Conservation (phyloP, 2,113 vertebrate species). For the Grallaria varia region DNA sequence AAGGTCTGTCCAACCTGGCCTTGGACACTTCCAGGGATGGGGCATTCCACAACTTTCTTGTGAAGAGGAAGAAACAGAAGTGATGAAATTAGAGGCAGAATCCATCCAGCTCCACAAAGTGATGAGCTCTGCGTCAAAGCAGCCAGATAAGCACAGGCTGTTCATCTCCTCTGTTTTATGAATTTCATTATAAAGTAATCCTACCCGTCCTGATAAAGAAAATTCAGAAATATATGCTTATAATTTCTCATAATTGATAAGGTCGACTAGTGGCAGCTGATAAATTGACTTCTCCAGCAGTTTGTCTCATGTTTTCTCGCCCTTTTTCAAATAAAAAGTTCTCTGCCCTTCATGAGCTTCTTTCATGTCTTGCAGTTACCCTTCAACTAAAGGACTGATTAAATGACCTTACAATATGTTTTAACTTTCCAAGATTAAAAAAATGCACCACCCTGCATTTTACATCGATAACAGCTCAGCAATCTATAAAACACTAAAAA, state of each 20-base stretch:
- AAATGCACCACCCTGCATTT: background rate
- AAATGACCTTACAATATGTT: background rate
- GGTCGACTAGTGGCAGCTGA: background rate
- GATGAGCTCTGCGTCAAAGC: background rate
- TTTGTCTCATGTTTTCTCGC: background rate
- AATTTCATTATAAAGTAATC: background rate
- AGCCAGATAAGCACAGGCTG: background rate
- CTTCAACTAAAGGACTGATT: background rate
- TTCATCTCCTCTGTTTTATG: background rate
- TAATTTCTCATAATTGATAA: slow-evolving; percentile 21
- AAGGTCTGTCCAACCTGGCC: rapidly evolving
- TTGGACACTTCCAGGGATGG: background rate
- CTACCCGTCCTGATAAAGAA: background rate
- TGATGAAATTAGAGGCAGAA: background rate
- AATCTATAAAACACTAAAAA: background rate
- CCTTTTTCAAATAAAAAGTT: background rate
- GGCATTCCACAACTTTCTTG: background rate
- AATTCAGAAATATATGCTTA: background rate
- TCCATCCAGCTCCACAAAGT: background rate
- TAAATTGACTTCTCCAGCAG: background rate
- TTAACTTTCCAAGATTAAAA: background rate
- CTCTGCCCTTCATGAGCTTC: background rate
- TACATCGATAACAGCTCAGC: background rate
- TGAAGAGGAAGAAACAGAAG: background rate
- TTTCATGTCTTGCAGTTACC: background rate